A percentile compares a stretch with the other conserved stretches of the same genome.
Conservation (phyloP, 2,113 vertebrate genomes). For the Epinephelus lanceolatus region DNA sequence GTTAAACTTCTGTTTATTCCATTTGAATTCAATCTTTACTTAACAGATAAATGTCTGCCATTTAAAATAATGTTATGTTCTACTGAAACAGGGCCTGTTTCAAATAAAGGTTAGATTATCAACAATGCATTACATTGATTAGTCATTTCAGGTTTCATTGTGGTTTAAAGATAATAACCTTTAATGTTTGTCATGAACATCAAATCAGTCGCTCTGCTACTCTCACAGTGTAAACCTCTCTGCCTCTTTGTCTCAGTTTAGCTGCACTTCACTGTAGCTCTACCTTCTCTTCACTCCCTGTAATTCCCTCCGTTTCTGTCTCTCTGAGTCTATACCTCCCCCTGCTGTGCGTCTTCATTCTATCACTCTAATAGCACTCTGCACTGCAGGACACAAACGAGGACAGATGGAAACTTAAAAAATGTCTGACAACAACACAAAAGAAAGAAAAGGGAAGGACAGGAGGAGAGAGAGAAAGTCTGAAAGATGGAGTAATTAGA, state of each 20-base stretch:
- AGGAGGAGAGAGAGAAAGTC: neutral
- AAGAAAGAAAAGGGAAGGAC: neutral
- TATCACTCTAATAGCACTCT: conserved; percentile 45
- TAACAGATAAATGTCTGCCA: neutral
- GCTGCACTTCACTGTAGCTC: neutral
- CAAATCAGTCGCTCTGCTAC: neutral
- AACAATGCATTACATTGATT: neutral
- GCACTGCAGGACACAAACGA: conserved; percentile 51
- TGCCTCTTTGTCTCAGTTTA: neutral
- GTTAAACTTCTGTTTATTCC: neutral
- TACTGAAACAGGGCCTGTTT: neutral
- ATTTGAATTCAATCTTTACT: neutral
- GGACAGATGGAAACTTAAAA: conserved; percentile 58
- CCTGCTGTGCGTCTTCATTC: conserved; percentile 60
- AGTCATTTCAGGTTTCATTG: neutral
- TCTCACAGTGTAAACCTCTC: neutral
- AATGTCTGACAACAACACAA: conserved; percentile 24
- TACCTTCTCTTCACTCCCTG: neutral
- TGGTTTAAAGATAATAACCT: neutral
- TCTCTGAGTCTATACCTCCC: conserved; percentile 51
- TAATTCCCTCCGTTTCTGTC: neutral
- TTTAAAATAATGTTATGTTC: neutral
- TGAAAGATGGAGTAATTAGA: rapidly evolving
- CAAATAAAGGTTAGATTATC: neutral
- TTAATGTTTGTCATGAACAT: neutral